Percentiles rank a stretch among this genome's conserved stretches.
Conservation (phyloP, 2,797 vertebrate genomes). For the Serranus cabrilla region DNA sequence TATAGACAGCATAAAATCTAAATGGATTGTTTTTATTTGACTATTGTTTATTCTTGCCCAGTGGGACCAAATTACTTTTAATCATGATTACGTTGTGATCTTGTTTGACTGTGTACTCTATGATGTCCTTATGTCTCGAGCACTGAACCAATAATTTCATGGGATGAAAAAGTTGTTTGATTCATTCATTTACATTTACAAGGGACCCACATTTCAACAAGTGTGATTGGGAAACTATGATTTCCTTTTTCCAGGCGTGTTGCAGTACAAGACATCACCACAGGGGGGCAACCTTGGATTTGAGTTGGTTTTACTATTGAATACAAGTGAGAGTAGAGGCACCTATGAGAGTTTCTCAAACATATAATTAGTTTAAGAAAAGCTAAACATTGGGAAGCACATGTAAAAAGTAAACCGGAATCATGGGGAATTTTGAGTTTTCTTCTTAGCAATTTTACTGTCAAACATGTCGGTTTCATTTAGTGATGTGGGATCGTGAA, state of each 20-base stretch:
- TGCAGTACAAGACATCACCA: conserved; percentile 54
- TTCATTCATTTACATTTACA: too few species aligned
- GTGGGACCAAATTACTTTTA: too few species aligned
- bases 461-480: background rate
- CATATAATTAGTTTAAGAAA: background rate
- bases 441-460: background rate
- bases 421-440: background rate
- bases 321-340: background rate
- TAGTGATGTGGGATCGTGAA: background rate
- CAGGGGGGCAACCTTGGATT: conserved; percentile 53
- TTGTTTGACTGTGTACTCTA: too few species aligned
- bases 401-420: background rate
- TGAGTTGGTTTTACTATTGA: background rate
- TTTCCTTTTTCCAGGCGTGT: background rate
- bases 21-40: too few species aligned
- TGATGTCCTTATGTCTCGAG: too few species aligned
- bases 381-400: background rate
- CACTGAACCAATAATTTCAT: too few species aligned
- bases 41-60: too few species aligned
- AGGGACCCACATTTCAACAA: too few species aligned
- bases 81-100: too few species aligned
- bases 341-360: background rate
- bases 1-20: too few species aligned
- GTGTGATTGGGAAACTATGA: background rate
- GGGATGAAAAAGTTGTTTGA: too few species aligned